A percentile compares a stretch with the other conserved stretches of the same genome.
Evolutionary conservation across 2,113 vertebrate species (phyloP).

Genomic region (Seriola quinqueradiata): DNA sequence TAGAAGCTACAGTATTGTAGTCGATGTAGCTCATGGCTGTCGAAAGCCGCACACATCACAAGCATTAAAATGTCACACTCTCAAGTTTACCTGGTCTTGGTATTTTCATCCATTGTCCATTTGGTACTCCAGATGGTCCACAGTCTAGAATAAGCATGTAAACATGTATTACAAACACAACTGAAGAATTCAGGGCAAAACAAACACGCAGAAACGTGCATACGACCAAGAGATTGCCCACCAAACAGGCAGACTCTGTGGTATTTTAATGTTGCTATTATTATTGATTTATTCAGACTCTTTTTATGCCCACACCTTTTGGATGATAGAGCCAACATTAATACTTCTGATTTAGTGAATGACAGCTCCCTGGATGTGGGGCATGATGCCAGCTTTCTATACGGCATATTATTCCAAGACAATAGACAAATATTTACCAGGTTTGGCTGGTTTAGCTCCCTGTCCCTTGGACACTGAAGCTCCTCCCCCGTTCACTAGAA

Average conservation of each 20-base stretch:
- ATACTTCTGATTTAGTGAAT: not conserved
- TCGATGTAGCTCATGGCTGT: not conserved
- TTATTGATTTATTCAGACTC: not conserved
- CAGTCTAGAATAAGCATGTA: conserved; percentile 72
- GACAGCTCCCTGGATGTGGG: not conserved
- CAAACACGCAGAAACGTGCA: not conserved
- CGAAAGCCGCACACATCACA: not conserved
- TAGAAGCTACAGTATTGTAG: not conserved
- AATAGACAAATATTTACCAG: conserved; percentile 63
- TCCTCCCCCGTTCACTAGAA: conserved; percentile 59
- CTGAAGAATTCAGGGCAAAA: not conserved
- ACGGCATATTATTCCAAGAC: not conserved
- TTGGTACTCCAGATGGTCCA: conserved; percentile 73
- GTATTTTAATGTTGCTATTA: not conserved
- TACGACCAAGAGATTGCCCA: not conserved
- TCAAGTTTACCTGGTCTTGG: conserved; percentile 74
- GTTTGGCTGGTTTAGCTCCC: conserved; percentile 61
- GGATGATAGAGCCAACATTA: too few relatives aligned
- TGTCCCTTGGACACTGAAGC: conserved; percentile 57
- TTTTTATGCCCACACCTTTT: too few relatives aligned
- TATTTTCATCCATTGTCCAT: conserved; percentile 83
- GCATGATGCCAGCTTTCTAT: not conserved
- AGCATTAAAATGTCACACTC: not conserved
- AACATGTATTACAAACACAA: conserved; percentile 4
- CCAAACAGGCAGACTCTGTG: not conserved